phyloP scores from a whole-genome alignment of 30 jellyfish, hydroid and myxozoan genomes.

The Catostylus mosaicus region DNA sequence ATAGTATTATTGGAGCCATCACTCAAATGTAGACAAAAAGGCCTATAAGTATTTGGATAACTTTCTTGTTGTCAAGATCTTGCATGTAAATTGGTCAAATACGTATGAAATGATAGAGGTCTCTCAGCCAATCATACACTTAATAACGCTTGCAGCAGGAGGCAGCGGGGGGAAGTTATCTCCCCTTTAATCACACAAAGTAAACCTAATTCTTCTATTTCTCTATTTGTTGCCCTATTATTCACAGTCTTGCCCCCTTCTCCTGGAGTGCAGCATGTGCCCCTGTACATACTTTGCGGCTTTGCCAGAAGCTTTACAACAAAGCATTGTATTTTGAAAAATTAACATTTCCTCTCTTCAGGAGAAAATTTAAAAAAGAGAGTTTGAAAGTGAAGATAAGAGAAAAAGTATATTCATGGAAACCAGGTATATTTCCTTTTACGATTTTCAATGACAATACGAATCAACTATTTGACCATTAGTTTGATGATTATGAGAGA shows the following conservation, averaged over 20 bases:
- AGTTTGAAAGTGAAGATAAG: slow-evolving; percentile 29
- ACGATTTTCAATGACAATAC: too few species aligned
- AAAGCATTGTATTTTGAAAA: too few species aligned
- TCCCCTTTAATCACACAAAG: neutral
- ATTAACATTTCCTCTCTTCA: neutral
- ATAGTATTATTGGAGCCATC: too few species aligned
- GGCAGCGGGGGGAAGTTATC: too few species aligned
- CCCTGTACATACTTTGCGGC: neutral
- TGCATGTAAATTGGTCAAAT: too few species aligned
- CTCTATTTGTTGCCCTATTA: neutral
- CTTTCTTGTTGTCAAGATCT: too few species aligned
- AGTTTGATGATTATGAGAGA: slow-evolving; percentile 3
- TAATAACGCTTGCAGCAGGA: too few species aligned
- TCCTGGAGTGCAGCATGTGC: neutral
- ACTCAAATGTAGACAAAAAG: too few species aligned
- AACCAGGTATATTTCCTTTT: slow-evolving; percentile 48
- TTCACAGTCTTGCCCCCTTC: neutral
- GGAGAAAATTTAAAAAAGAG: neutral
- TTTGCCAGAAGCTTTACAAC: neutral
- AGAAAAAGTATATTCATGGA: slow-evolving; percentile 38
- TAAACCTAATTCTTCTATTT: neutral
- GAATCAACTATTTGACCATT: neutral
- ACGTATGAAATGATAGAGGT: too few species aligned
- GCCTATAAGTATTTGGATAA: too few species aligned
- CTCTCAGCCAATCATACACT: too few species aligned